phyloP scores from a whole-genome alignment of 2,797 vertebrate species.

The Pseudotriccus pelzelni region DNA sequence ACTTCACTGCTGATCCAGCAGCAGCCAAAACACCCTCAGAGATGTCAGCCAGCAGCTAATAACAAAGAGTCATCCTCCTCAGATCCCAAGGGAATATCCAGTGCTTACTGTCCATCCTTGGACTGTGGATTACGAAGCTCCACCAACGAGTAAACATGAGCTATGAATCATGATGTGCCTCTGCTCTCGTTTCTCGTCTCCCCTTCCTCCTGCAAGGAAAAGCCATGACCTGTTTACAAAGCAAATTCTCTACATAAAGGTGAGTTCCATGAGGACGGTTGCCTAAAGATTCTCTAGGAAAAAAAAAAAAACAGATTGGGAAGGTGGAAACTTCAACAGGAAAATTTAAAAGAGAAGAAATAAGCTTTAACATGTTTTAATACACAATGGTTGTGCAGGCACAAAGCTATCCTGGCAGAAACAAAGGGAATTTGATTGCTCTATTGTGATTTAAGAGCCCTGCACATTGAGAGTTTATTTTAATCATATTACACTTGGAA shows the following conservation, averaged over 20 bases:
- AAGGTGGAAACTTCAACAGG: not conserved
- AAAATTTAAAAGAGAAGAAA: not conserved
- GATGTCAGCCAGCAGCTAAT: not conserved
- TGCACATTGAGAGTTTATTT: not conserved
- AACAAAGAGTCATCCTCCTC: not conserved
- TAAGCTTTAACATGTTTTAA: not conserved
- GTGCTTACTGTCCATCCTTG: not conserved
- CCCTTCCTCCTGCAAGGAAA: not conserved
- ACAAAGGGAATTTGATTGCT: not conserved
- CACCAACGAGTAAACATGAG: not conserved
- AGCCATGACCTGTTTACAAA: not conserved
- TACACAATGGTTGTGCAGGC: not conserved
- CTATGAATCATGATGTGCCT: not conserved
- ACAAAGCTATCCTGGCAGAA: not conserved
- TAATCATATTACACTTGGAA: not conserved
- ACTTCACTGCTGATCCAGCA: not conserved
- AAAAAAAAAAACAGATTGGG: not conserved
- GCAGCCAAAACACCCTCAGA: not conserved
- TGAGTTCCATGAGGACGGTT: not conserved
- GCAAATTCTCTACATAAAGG: not conserved
- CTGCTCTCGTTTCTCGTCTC: not conserved
- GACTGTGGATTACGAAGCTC: accelerated
- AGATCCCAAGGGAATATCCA: not conserved
- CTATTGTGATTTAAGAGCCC: not conserved
- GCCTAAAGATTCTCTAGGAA: not conserved